Conservation (phyloP, 1,140 invertebrate species). For the Aphelenchoides avenae region DNA sequence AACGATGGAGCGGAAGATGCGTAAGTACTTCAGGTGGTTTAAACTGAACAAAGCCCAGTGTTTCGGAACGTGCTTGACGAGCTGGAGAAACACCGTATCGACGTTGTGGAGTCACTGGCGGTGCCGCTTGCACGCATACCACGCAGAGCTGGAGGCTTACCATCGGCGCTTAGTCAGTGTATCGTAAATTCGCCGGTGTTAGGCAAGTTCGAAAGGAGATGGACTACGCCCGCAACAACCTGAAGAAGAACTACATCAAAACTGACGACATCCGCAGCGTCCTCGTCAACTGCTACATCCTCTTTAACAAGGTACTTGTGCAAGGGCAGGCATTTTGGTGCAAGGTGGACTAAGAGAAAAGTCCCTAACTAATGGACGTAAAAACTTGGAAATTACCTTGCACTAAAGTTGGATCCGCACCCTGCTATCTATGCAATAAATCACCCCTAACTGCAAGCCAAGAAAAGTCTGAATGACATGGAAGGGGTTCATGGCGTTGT, state of each 20-base stretch:
- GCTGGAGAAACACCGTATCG: conserved; percentile 85
- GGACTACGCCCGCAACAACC: conserved; percentile 79
- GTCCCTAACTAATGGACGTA: too few species aligned
- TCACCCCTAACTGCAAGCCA: too few species aligned
- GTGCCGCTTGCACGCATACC: conserved; percentile 74
- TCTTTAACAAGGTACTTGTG: conserved; percentile 79
- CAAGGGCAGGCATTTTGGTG: too few species aligned
- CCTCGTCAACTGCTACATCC: conserved; percentile 81
- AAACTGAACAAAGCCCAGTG: background rate
- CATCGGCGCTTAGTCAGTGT: background rate
- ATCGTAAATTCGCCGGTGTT: conserved; percentile 54
- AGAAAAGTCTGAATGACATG: too few species aligned
- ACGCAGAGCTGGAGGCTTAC: conserved; percentile 79
- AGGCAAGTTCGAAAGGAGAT: conserved; percentile 77
- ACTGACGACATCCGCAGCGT: conserved; percentile 85
- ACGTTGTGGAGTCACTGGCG: conserved; percentile 71
- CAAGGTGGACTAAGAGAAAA: too few species aligned
- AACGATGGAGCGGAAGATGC: conserved; percentile 83
- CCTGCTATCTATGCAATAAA: too few species aligned
- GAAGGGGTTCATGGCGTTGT: too few species aligned
- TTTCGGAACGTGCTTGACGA: conserved; percentile 81
- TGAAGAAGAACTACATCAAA: conserved; percentile 87
- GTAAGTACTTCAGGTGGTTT: conserved; percentile 56
- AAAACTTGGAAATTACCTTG: too few species aligned
- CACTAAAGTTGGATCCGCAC: too few species aligned